Evolutionary conservation across 2,113 vertebrate species (phyloP).

Genomic region (Cepphus grylle): DNA sequence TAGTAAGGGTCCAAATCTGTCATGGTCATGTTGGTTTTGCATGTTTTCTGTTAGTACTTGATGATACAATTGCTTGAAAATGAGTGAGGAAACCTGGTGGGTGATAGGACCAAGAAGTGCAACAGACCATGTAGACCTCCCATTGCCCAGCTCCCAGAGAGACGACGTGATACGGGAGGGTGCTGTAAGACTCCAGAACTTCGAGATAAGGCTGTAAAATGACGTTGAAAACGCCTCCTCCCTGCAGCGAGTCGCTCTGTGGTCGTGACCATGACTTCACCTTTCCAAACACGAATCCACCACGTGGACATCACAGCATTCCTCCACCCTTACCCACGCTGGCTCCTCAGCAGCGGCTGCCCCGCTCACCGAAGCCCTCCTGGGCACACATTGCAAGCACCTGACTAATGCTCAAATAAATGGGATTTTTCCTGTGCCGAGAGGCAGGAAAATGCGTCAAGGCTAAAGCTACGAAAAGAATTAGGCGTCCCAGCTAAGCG

Average conservation of each 20-base stretch:
- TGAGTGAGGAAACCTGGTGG: neutral
- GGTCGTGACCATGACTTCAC: neutral
- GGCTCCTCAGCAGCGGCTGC: neutral
- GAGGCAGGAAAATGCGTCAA: neutral
- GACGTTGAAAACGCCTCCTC: fast-evolving
- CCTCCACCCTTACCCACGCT: neutral
- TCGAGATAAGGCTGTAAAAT: neutral
- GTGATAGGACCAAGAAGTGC: neutral
- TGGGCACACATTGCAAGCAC: neutral
- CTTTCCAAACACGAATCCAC: neutral
- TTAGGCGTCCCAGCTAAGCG: neutral
- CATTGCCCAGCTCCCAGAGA: neutral
- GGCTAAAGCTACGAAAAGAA: neutral
- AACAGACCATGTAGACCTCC: fast-evolving
- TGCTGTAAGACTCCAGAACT: neutral
- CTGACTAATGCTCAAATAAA: neutral
- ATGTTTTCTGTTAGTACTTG: neutral
- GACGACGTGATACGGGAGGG: fast-evolving
- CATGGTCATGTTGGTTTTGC: neutral
- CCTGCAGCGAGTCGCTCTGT: neutral
- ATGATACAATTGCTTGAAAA: neutral
- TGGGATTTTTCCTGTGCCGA: neutral
- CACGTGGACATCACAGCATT: neutral
- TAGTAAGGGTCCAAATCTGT: neutral
- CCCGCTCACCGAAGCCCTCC: fast-evolving